Percentiles rank a stretch among this genome's conserved stretches.
Evolutionary conservation across 1,140 invertebrate genomes (phyloP).

Genomic region (Eueides isabella): DNA sequence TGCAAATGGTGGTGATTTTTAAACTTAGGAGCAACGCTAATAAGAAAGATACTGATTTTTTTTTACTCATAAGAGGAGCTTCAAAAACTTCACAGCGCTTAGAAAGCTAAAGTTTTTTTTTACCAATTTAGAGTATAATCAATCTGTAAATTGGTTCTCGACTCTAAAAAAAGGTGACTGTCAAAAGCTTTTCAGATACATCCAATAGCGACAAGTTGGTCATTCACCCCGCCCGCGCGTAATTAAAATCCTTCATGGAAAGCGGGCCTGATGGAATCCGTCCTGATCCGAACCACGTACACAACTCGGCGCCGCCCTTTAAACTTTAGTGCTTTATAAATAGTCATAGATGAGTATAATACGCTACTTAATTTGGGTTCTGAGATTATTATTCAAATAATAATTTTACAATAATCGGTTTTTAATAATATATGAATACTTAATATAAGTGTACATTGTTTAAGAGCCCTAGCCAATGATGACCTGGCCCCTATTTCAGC

Average conservation of each 20-base stretch:
- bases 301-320: conserved; percentile 67
- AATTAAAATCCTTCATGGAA: conserved; percentile 81
- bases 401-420: not conserved
- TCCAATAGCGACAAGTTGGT: conserved; percentile 49
- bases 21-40: not conserved
- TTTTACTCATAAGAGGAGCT: conserved; percentile 1
- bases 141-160: conserved; percentile 36
- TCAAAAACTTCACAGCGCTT: conserved; percentile 14
- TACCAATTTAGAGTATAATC: conserved; percentile 37
- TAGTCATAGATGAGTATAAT: not conserved
- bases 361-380: not conserved
- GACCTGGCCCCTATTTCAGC: no score
- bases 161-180: conserved; percentile 46
- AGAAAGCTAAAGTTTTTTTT: conserved; percentile 24
- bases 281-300: conserved; percentile 59
- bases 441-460: no score
- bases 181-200: conserved; percentile 61
- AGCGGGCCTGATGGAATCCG: conserved; percentile 75
- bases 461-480: no score
- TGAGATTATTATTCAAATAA: conserved; percentile 8
- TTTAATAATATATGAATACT: not conserved
- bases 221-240: conserved; percentile 66
- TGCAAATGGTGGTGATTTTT: not conserved
- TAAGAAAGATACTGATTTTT: not conserved
- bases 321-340: conserved; percentile 52